These are phyloP conservation scores for Solenodon paradoxus DNA, from an alignment of 2,113 vertebrate genomes.

Conservation along the genomic window DNA sequence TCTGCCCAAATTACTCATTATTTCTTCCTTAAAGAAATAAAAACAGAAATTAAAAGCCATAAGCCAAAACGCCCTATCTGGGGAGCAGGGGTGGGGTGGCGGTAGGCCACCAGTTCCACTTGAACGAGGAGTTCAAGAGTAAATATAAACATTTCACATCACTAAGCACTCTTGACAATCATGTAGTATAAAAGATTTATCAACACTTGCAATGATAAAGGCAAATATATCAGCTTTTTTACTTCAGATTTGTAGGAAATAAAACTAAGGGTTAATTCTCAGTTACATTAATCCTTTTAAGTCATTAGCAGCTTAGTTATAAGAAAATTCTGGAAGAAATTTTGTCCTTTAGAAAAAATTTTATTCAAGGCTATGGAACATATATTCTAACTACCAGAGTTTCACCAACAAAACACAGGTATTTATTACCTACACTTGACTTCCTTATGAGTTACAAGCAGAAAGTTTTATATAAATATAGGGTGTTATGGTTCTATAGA, in stretches of 20 bases:
- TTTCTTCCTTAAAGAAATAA: slow-evolving; percentile 26
- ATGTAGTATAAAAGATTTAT: neutral
- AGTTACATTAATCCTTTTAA: neutral
- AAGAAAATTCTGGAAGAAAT: neutral
- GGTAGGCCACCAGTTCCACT: neutral
- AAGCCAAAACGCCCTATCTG: neutral
- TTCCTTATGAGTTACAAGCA: neutral
- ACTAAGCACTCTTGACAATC: neutral
- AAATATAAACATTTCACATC: neutral
- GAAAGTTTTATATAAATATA: neutral
- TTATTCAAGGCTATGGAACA: neutral
- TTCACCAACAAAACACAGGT: neutral
- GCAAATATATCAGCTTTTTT: neutral
- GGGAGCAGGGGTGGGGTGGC: no score
- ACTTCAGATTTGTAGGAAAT: neutral
- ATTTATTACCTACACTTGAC: neutral
- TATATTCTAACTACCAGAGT: neutral
- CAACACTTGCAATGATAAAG: neutral
- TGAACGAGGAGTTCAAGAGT: neutral
- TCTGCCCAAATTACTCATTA: neutral
- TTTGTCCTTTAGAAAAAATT: slow-evolving; percentile 5
- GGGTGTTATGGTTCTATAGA: neutral
- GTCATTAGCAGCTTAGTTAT: neutral
- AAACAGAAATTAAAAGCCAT: slow-evolving; percentile 41
- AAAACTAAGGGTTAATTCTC: neutral